Evolutionary conservation across 2,113 vertebrate genomes (phyloP).

Genomic region (Cephalopholis sonnerati): DNA sequence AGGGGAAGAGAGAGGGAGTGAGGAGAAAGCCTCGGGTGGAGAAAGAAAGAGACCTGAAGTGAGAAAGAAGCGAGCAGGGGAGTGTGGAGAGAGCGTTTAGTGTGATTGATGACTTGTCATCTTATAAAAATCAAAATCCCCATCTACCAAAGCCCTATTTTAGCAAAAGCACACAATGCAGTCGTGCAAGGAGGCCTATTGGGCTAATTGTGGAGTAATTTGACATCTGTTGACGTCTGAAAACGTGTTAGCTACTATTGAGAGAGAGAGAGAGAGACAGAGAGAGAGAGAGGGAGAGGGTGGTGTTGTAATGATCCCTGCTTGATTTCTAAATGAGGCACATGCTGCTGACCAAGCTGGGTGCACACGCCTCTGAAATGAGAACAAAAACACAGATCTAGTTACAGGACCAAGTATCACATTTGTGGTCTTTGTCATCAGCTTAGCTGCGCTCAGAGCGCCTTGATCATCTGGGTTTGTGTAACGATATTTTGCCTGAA

Average conservation of each 20-base stretch:
- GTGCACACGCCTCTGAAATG: constrained; percentile 72
- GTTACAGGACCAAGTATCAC: constrained; percentile 73
- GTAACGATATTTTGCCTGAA: constrained; percentile 71
- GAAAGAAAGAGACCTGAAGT: constrained; percentile 28
- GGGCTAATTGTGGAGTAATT: constrained; percentile 84
- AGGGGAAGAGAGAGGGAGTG: constrained; percentile 49
- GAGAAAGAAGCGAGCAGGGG: constrained; percentile 33
- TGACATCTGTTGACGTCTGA: constrained; percentile 83
- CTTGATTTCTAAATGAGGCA: constrained; percentile 81
- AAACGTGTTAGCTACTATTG: constrained; percentile 75
- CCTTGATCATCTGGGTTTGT: constrained; percentile 73
- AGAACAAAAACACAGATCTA: constrained; percentile 79
- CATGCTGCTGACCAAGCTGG: constrained; percentile 67
- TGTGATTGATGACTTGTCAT: constrained; percentile 84
- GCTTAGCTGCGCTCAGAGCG: constrained; percentile 48
- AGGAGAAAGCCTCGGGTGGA: constrained; percentile 43
- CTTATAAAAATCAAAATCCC: constrained; percentile 79
- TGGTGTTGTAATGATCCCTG: constrained; percentile 74
- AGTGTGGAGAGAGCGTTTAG: constrained; percentile 32
- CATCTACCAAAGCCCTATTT: constrained; percentile 62
- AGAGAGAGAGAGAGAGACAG: constrained; percentile 37
- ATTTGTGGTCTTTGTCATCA: constrained; percentile 79
- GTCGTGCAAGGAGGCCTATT: constrained; percentile 72
- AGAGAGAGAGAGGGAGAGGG: constrained; percentile 33
- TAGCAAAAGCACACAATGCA: constrained; percentile 73